phyloP scores from a whole-genome alignment of 2,113 vertebrate species.

The Hippocampus zosterae region DNA sequence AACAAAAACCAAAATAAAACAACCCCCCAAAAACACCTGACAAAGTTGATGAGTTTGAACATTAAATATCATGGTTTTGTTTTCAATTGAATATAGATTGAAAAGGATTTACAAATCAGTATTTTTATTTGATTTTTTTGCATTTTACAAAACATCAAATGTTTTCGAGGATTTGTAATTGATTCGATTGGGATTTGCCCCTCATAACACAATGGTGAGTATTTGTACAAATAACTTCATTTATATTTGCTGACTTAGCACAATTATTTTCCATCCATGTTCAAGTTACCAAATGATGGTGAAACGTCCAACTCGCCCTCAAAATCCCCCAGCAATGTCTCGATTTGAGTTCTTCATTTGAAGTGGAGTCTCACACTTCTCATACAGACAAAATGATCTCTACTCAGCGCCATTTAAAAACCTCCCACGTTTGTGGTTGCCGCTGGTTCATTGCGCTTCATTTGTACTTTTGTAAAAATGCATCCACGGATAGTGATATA shows the following conservation, averaged over 20 bases:
- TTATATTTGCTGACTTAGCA: background rate
- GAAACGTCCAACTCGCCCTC: background rate
- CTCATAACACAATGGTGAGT: background rate
- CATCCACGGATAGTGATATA: background rate
- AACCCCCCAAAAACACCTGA: too few species aligned
- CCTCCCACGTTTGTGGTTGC: slow-evolving; percentile 9
- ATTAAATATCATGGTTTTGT: too few species aligned
- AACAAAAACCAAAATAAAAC: too few species aligned
- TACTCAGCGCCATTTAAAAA: slow-evolving; percentile 10
- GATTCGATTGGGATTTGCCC: background rate
- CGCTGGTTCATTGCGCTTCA: slow-evolving; percentile 13
- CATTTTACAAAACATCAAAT: too few species aligned
- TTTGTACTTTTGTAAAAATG: slow-evolving; percentile 4
- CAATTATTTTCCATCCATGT: background rate
- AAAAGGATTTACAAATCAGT: too few species aligned
- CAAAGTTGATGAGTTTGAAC: too few species aligned
- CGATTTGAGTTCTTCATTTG: slow-evolving; percentile 13
- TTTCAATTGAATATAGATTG: too few species aligned
- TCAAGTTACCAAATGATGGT: background rate
- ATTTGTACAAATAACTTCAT: background rate
- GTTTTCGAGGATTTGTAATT: background rate
- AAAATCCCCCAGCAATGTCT: background rate
- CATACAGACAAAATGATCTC: slow-evolving; percentile 13
- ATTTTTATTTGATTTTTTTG: too few species aligned
- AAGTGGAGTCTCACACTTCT: slow-evolving; percentile 5